phyloP scores from a whole-genome alignment of 1,140 invertebrate species.

The Wasmannia auropunctata region DNA sequence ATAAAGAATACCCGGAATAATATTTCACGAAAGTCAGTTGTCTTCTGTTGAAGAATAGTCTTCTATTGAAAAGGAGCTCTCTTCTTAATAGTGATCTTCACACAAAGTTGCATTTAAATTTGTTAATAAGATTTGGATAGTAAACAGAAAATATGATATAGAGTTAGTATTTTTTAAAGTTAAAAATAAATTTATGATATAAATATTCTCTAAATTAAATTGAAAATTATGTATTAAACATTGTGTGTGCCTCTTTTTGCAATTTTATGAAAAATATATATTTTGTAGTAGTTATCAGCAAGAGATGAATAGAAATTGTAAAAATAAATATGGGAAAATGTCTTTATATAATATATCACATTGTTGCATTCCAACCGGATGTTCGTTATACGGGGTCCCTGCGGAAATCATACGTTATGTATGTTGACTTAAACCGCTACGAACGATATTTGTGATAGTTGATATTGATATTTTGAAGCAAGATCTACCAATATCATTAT shows the following conservation, averaged over 20 bases:
- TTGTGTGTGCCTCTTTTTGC: neutral
- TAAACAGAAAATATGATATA: neutral
- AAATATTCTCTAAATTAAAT: neutral
- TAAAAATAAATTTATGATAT: neutral
- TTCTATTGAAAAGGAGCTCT: neutral
- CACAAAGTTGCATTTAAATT: constrained; percentile 6
- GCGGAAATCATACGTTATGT: neutral
- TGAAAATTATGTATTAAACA: neutral
- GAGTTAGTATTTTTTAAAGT: neutral
- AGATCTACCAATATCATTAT: neutral
- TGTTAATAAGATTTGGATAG: neutral
- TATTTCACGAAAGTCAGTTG: neutral
- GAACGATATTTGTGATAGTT: no score
- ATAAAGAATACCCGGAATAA: constrained; percentile 16
- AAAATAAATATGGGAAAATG: neutral
- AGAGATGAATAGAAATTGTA: neutral
- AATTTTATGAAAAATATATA: neutral
- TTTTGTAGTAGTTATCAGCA: neutral
- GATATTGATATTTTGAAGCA: neutral
- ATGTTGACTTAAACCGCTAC: constrained; percentile 4
- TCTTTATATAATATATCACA: constrained; percentile 14
- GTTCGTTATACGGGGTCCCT: no score
- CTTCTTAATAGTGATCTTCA: neutral
- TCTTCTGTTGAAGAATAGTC: neutral
- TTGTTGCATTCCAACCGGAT: constrained; percentile 28